Evolutionary conservation across 64 coral and sea anemone genomes (phyloP).

Genomic region (Pocillopora verrucosa): DNA sequence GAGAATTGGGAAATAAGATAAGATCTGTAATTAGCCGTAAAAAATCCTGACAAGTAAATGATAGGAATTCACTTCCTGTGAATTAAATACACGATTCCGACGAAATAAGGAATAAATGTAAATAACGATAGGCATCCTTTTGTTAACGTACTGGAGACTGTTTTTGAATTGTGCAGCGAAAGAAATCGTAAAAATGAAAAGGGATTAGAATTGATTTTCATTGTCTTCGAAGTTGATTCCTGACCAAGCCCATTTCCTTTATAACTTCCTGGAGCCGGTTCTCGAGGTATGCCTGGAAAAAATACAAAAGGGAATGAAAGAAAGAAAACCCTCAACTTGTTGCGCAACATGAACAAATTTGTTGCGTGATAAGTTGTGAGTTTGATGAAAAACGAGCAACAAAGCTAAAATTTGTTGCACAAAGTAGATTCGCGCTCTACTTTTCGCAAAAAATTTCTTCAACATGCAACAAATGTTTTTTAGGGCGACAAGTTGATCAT

Average conservation of each 20-base stretch:
- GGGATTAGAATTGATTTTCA: slow-evolving; percentile 35
- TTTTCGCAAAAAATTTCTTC: neutral
- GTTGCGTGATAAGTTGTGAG: too few relatives aligned
- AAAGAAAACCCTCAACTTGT: too few relatives aligned
- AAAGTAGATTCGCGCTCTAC: too few relatives aligned
- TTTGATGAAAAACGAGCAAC: too few relatives aligned
- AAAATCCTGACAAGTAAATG: neutral
- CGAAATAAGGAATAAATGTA: neutral
- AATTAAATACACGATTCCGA: neutral
- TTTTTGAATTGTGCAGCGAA: neutral
- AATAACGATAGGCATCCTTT: neutral
- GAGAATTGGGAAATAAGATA: neutral
- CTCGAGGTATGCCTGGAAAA: slow-evolving; percentile 60
- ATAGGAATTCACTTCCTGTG: neutral
- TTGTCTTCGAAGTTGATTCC: slow-evolving; percentile 61
- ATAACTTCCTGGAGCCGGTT: slow-evolving; percentile 69
- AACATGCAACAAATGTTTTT: too few relatives aligned
- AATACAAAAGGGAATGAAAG: neutral
- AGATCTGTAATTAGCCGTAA: too few relatives aligned
- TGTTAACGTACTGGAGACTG: neutral
- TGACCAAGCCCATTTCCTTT: slow-evolving; percentile 58
- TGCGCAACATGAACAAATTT: too few relatives aligned
- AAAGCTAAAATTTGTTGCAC: too few relatives aligned
- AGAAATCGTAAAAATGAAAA: neutral
- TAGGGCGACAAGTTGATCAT: too few relatives aligned